A percentile compares a stretch with the other conserved stretches of the same genome.
Conservation (phyloP, 2,888 invertebrate species). For the Drosophila atripex region DNA sequence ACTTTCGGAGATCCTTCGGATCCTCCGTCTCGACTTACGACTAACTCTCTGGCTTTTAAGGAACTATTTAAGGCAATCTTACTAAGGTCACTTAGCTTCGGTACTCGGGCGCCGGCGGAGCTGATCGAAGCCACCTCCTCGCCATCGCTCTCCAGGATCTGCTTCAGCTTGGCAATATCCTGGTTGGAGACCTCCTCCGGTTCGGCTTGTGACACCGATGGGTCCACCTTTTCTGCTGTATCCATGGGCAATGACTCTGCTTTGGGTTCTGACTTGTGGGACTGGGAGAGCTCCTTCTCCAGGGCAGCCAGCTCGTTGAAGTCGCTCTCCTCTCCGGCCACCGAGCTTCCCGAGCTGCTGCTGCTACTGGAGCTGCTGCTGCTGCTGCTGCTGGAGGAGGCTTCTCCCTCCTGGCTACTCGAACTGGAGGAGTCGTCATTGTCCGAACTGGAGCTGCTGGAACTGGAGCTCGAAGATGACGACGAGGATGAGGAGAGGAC, state of each 20-base stretch:
- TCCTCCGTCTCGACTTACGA: conserved; percentile 45
- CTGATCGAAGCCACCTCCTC: conserved; percentile 39
- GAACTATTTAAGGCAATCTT: conserved; percentile 84
- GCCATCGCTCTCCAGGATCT: conserved; percentile 77
- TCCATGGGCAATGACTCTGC: conserved; percentile 10
- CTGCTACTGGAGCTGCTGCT: conserved; percentile 20
- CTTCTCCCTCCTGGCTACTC: conserved; percentile 19
- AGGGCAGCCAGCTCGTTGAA: conserved; percentile 78
- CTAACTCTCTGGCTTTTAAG: conserved; percentile 70
- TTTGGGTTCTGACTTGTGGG: conserved; percentile 9
- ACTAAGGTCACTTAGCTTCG: conserved; percentile 84
- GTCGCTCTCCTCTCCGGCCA: conserved; percentile 60
- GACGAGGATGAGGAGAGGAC: conserved; percentile 36
- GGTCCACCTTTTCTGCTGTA: not conserved
- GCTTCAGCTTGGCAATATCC: conserved; percentile 79
- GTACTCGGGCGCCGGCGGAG: conserved; percentile 61
- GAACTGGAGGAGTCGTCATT: conserved; percentile 36
- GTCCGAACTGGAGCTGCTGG: conserved; percentile 48
- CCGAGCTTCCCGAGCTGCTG: conserved; percentile 13
- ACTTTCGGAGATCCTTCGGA: conserved; percentile 5
- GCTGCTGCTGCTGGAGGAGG: conserved; percentile 23
- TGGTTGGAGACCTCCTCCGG: conserved; percentile 46
- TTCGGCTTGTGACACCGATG: not conserved
- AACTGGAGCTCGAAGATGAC: conserved; percentile 46
- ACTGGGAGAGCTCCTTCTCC: conserved; percentile 75